A percentile compares a stretch with the other conserved stretches of the same genome.
These are phyloP conservation scores for Eudyptes chrysolophus DNA, from an alignment of 2,113 vertebrate species.

Conservation along the genomic window DNA sequence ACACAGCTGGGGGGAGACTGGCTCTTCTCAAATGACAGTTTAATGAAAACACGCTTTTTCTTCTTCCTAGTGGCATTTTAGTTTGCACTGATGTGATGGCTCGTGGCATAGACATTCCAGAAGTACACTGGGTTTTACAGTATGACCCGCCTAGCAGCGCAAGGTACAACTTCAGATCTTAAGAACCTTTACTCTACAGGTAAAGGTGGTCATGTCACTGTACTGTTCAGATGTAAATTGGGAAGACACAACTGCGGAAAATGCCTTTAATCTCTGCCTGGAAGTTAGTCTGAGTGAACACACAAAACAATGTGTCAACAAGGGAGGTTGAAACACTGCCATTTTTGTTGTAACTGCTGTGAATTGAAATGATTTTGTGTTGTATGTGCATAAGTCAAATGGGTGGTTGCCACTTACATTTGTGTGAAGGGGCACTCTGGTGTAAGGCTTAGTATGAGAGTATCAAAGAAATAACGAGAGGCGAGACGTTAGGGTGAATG, in stretches of 20 bases:
- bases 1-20: not conserved
- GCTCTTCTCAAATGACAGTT: not conserved
- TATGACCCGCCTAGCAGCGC: slow-evolving; percentile 95
- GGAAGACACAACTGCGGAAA: not conserved
- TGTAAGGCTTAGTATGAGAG: not conserved
- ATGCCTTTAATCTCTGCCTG: not conserved
- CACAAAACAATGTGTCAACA: not conserved
- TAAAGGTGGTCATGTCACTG: not conserved
- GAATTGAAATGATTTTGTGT: not conserved
- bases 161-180: slow-evolving; percentile 69
- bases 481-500: not conserved
- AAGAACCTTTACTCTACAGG: not conserved
- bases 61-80: slow-evolving; percentile 84
- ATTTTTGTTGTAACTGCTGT: not conserved
- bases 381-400: too few species aligned
- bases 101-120: slow-evolving; percentile 94
- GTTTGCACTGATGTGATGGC: slow-evolving; percentile 98
- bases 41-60: not conserved
- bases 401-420: accelerated
- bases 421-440: not conserved
- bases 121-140: slow-evolving; percentile 96
- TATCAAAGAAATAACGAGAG: not conserved
- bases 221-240: not conserved
- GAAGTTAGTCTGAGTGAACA: not conserved
- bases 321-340: not conserved